These are phyloP conservation scores for Balearica regulorum DNA, from an alignment of 2,797 vertebrate genomes.

Conservation along the genomic window DNA sequence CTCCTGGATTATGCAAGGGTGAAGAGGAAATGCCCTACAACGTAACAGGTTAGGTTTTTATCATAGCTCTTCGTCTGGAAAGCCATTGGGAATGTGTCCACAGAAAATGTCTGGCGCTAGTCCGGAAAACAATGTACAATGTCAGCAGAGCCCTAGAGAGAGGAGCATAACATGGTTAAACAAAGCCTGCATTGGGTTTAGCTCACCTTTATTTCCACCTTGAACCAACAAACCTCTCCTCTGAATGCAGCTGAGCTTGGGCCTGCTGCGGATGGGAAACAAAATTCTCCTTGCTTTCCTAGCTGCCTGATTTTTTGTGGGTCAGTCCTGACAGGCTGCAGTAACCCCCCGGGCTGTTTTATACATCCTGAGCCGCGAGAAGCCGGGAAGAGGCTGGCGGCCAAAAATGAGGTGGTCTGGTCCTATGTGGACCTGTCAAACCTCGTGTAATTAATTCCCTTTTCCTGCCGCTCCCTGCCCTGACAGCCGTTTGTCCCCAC, in stretches of 20 bases:
- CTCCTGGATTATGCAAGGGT: neutral
- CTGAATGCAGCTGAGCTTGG: neutral
- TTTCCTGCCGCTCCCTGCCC: neutral
- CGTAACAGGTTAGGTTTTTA: neutral
- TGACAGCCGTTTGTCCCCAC: neutral
- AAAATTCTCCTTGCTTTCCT: neutral
- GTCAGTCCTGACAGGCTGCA: neutral
- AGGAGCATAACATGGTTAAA: neutral
- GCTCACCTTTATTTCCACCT: neutral
- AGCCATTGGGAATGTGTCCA: neutral
- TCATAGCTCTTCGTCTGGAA: neutral
- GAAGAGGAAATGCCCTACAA: neutral
- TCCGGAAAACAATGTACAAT: neutral
- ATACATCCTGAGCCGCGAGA: neutral
- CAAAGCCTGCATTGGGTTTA: neutral
- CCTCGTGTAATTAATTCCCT: neutral
- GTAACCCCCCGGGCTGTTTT: neutral
- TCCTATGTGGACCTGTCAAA: neutral
- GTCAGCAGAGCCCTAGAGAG: neutral
- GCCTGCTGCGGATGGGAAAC: neutral
- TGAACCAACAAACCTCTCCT: neutral
- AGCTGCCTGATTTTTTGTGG: neutral
- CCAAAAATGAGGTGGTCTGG: neutral
- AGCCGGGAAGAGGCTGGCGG: neutral
- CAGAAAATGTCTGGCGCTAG: neutral